Base-by-base conservation (phyloP, 2,888 invertebrate species). In the Amblyjoppa proteus region DNA sequence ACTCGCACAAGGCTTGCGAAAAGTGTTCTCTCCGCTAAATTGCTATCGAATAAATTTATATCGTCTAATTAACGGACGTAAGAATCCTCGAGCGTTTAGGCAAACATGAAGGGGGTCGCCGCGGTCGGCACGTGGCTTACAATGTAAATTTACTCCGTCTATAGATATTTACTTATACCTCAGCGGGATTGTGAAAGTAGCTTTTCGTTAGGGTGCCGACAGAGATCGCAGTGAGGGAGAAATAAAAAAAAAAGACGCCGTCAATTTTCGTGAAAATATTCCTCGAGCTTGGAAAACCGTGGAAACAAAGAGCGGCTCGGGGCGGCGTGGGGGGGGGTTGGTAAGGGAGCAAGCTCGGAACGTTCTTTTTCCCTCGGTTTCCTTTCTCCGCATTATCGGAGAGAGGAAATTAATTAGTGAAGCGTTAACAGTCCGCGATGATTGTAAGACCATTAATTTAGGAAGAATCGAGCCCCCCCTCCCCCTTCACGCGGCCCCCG, bases 401-500 rank as follows among this genome's bases (percentile, higher is more conserved):
- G 64, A 73, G 61, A 73, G 61, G 73, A 80, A 58, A 58, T 80
- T 80, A 73, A 80, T 80, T 73, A 80, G 80, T 64, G 25, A 53
- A 73, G 38, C 28, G 68, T 34, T 73, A 7, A 38, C 45, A 73
- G 38, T 66, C 73, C 53, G 66, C 53, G 41, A 28, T 64, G 53
- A 73, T 76, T 76, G 73, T 58, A 80, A 51, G 64, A 66, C 51
- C 66, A 73, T 66, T 80, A n/a, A 80, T 73, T 73, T 53, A n/a
- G 53, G 41, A 58, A 73, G 66, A 80, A 66, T 31, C 45, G n/a
- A 64, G 61, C 74, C 28, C 49, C 69, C 16, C 49, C 11, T 2
- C 7, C 70, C 11, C 31, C 13, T 31, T 1, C 69, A 28, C 28
- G 4, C 4, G 9, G 20, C 49, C 28, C 28, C 13, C 20, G 7